Base-by-base conservation (phyloP, 2,888 invertebrate genomes). In the Yponomeuta cagnagella region DNA sequence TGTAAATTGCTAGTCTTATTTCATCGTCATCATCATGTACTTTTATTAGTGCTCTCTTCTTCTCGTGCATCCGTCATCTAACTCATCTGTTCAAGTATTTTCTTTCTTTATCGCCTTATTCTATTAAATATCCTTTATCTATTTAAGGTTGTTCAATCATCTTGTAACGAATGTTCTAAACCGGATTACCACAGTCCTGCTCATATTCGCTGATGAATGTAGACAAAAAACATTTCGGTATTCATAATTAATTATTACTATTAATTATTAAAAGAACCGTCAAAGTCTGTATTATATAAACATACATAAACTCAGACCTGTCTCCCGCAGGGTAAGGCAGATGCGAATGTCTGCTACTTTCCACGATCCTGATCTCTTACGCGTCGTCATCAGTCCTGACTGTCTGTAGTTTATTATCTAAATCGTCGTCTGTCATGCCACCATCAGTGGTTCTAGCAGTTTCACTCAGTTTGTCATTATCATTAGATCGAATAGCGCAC, bases 391-490 rank as follows among this genome's bases (percentile, higher is more conserved):
- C 12, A 15, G 15, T 58, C 3, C 2, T 58, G 12, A 1, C 52
- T 58, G 52, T 4, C 12, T 12, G 2, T 58, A 15, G 12, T 15
- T 58, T 58, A 15, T 58, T 58, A 58, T 58, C 52, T 58, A 58
- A 58, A 15, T 15, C 1, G 52, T 58, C 33, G 23, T 64, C 33
- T 65, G 65, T 65, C 52, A 58, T 31, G 5, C 30, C 1, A 10
- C 65, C 65, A 65, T 65, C 65, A 65, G 33, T 5, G 33, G 12
- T 33, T 10, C 33, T 15, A n/a, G 12, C 6, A 65, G 65, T 65
- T 65, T 65, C 43, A 68, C 68, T 81, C 52, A 15, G 52, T 58
- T 77, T 78, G 76, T 82, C 78, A 79, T 78, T 83, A 82, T 79
- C 80, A 15, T 58, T 58, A 58, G 52, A 15, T 58, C 52, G 52